phyloP scores from a whole-genome alignment of 2,888 invertebrate species.

The Pteria penguin region DNA sequence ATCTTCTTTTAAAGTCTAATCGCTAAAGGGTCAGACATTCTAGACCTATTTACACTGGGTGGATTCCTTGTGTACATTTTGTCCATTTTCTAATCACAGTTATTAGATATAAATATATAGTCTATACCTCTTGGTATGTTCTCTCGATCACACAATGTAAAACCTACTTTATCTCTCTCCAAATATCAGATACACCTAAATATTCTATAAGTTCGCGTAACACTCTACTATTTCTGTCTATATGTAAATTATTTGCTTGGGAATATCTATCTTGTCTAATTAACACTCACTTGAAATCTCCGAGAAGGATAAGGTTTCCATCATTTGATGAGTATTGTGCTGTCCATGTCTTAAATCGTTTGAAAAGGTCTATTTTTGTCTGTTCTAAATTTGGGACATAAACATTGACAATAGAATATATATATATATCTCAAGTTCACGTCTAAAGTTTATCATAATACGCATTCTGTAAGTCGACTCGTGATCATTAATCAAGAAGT shows the following conservation, averaged over 20 bases:
- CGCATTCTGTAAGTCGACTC: neutral
- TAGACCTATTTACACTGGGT: neutral
- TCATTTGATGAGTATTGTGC: neutral
- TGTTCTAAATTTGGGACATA: no score
- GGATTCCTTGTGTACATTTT: neutral
- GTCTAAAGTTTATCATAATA: neutral
- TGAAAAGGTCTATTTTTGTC: no score
- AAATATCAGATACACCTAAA: neutral
- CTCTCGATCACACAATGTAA: conserved; percentile 2
- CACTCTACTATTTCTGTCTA: neutral
- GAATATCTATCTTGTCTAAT: neutral
- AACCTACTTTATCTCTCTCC: neutral
- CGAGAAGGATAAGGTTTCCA: neutral
- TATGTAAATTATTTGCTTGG: neutral
- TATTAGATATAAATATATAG: no score
- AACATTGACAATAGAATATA: no score
- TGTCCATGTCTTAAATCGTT: neutral
- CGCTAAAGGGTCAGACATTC: neutral
- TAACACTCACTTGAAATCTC: no score
- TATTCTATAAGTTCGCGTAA: neutral
- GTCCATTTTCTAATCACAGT: neutral
- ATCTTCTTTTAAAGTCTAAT: no score
- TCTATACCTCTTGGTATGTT: no score
- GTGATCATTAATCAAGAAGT: no score
- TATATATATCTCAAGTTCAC: neutral